These are phyloP conservation scores for Agelaius tricolor DNA, from an alignment of 2,113 vertebrate species.

Conservation along the genomic window DNA sequence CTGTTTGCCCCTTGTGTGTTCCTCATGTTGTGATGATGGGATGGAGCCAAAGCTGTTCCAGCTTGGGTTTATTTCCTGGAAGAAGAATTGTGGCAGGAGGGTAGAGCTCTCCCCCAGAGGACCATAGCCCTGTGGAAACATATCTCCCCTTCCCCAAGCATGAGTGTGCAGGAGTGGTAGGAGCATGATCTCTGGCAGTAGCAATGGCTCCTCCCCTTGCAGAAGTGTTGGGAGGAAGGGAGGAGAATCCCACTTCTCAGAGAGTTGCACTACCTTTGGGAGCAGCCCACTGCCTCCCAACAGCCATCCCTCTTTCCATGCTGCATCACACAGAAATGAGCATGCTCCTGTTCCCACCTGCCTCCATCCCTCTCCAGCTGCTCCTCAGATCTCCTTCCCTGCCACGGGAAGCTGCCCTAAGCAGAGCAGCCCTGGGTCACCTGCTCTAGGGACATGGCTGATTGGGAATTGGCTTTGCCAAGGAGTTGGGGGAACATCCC, in stretches of 20 bases:
- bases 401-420: not conserved
- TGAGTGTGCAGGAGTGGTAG: not conserved
- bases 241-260: not conserved
- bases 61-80: not conserved
- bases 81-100: not conserved
- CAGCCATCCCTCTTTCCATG: not conserved
- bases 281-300: not conserved
- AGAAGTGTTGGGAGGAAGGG: not conserved
- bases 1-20: not conserved
- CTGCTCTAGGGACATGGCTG: fast-evolving
- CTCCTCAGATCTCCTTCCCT: not conserved
- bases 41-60: not conserved
- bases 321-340: fast-evolving
- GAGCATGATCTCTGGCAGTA: not conserved
- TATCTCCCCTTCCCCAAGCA: not conserved
- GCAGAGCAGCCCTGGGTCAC: not conserved
- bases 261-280: not conserved
- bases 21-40: fast-evolving
- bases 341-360: not conserved
- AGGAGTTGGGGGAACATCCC: not conserved
- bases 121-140: fast-evolving
- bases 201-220: not conserved
- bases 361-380: not conserved
- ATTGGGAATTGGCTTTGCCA: not conserved
- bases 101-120: not conserved